A percentile compares a stretch with the other conserved stretches of the same genome.
These are phyloP conservation scores for Euglossa dilemma DNA, from an alignment of 1,140 invertebrate species.

Conservation along the genomic window DNA sequence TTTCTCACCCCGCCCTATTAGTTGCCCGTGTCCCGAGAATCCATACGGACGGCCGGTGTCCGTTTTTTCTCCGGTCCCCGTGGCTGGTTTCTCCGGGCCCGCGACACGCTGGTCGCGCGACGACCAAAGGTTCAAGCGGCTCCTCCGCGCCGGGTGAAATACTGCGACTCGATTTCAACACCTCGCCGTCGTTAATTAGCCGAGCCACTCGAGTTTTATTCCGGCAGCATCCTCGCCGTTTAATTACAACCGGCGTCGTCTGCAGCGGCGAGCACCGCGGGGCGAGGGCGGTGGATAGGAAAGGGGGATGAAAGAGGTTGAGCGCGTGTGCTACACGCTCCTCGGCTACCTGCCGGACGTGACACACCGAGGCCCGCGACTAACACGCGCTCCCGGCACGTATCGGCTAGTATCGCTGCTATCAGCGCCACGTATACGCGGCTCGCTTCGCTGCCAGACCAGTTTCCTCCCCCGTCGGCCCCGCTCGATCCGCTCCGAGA, in stretches of 20 bases:
- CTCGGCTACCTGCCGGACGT: slow-evolving; percentile 62
- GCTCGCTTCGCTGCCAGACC: slow-evolving; percentile 5
- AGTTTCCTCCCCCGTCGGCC: slow-evolving; percentile 28
- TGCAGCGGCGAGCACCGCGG: not conserved
- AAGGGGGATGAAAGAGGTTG: slow-evolving; percentile 8
- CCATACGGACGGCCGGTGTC: slow-evolving; percentile 43
- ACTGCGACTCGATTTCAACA: slow-evolving; percentile 79
- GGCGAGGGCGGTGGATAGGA: not conserved
- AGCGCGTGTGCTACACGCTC: slow-evolving; percentile 52
- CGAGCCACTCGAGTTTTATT: slow-evolving; percentile 68
- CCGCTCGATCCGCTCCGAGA: slow-evolving; percentile 36
- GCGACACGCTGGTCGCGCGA: slow-evolving; percentile 51
- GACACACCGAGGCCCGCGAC: slow-evolving; percentile 60
- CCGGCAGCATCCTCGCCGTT: slow-evolving; percentile 61
- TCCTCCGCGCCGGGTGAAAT: slow-evolving; percentile 68
- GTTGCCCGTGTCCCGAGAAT: slow-evolving; percentile 71
- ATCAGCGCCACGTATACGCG: slow-evolving; percentile 39
- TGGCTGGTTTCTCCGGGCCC: slow-evolving; percentile 23
- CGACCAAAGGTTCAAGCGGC: slow-evolving; percentile 39
- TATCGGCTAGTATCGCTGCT: slow-evolving; percentile 61
- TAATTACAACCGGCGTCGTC: slow-evolving; percentile 63
- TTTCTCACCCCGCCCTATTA: slow-evolving; percentile 78
- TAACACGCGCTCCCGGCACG: slow-evolving; percentile 55
- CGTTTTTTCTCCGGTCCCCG: slow-evolving; percentile 26
- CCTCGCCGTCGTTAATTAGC: slow-evolving; percentile 78